Evolutionary conservation across 2,113 vertebrate genomes (phyloP), one percentile per base, ranked within the genome.

Genomic region (Gallinago jamesoni): DNA sequence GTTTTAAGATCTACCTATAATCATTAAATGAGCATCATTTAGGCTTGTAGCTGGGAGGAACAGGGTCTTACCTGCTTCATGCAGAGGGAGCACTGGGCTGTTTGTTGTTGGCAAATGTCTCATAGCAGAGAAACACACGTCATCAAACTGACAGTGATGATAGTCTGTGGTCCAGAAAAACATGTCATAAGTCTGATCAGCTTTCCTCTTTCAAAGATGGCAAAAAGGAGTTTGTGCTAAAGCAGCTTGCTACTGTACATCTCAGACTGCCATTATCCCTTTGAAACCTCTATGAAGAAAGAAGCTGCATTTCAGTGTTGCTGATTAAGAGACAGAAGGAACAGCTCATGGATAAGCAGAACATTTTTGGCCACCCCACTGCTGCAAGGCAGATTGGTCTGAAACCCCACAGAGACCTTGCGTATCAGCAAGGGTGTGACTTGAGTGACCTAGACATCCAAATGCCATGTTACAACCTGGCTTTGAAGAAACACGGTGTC

Each of bases 401-500:
- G 66, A 87, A 93, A 20, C 6, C 33, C 35, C 57, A 16, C 7
- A 31, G 20, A 68, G 31, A 79, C 22, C n/a, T 74, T n/a, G 9
- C 3, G 5, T 11, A 20, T 25, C 27, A 27, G 19, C 37, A 37
- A 23, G 43, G 7, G 9, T 47, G 37, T 4, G 5, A 75, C 28
- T 19, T 25, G 47, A 14, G 41, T 45, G 33, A 82, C 41, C 22
- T 13, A 41, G 24, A 57, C 30, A 35, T 33, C 28, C 60, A 52
- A 80, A 43, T 43, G 50, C 62, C 9, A 3, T 0, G 0, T 19
- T 48, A 19, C 39, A 67, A 3, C 25, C 52, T 60, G 57, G 14
- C 56, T 43, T 52, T 55, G n/a, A 31, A 74, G 73, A 87, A 50
- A 25, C 6, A 0, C 0, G 0, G 14, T 28, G 28, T 25, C 16